phyloP scores from a whole-genome alignment of 2,113 vertebrate species.

The Epinephelus moara region DNA sequence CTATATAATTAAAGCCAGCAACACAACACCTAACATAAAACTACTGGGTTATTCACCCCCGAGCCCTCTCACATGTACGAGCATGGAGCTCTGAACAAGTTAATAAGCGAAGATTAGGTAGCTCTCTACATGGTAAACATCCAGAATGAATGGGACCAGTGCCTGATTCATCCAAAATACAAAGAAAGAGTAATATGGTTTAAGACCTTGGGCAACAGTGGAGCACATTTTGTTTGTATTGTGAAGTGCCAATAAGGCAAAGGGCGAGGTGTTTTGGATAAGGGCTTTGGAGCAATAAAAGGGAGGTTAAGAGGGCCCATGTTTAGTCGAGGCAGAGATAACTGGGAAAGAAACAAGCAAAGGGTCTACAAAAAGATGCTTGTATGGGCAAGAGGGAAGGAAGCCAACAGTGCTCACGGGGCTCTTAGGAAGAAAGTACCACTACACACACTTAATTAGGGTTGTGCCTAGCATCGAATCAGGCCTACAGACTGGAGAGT shows the following conservation, averaged over 20 bases:
- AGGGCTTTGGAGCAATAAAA: slow-evolving; percentile 49
- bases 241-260: slow-evolving; percentile 38
- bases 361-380: slow-evolving; percentile 50
- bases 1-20: neutral
- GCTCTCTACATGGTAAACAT: slow-evolving; percentile 6
- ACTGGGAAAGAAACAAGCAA: slow-evolving; percentile 42
- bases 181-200: slow-evolving; percentile 28
- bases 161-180: slow-evolving; percentile 16
- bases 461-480: slow-evolving; percentile 2
- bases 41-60: neutral
- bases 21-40: neutral
- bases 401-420: slow-evolving; percentile 25
- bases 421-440: slow-evolving; percentile 22
- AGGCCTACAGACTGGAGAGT: slow-evolving; percentile 4
- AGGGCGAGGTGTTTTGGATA: slow-evolving; percentile 50
- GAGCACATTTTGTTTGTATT: slow-evolving; percentile 24
- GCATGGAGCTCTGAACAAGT: neutral
- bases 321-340: slow-evolving; percentile 40
- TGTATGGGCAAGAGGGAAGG: slow-evolving; percentile 44
- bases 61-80: neutral
- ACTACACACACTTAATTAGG: slow-evolving; percentile 28
- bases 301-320: slow-evolving; percentile 42
- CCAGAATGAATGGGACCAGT: neutral
- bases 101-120: neutral
- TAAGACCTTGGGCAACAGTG: slow-evolving; percentile 14